phyloP scores from a whole-genome alignment of 2,888 invertebrate genomes.

The Andrena flavipes region DNA sequence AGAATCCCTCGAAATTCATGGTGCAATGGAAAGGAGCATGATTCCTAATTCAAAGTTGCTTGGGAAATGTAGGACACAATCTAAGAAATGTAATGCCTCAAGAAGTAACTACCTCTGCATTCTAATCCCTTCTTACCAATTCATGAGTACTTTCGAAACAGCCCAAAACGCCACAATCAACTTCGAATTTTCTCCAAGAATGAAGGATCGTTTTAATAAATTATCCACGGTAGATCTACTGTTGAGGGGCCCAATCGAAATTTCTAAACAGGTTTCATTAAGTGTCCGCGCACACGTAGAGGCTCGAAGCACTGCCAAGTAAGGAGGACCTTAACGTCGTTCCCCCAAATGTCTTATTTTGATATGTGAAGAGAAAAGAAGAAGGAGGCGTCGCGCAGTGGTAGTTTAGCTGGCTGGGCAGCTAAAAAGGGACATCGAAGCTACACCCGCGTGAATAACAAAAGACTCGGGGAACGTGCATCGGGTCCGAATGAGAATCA shows the following conservation, averaged over 20 bases:
- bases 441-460: conserved; percentile 66
- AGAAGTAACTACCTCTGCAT: no score
- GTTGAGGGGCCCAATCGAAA: neutral
- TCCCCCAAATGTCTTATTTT: conserved; percentile 16
- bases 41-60: no score
- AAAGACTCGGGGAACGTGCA: conserved; percentile 62
- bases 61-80: no score
- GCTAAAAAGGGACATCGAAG: conserved; percentile 59
- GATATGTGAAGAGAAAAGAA: neutral
- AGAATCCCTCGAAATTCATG: no score
- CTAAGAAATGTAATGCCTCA: no score
- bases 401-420: conserved; percentile 35
- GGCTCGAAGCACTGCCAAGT: neutral
- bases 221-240: neutral
- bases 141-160: neutral
- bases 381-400: conserved; percentile 26
- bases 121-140: no score
- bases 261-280: neutral
- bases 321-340: neutral
- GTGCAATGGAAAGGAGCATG: no score
- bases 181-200: neutral
- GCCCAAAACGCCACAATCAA: no score
- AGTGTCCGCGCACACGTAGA: neutral
- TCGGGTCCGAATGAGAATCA: conserved; percentile 47
- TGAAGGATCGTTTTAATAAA: neutral